Conservation (phyloP, 2,113 vertebrate species). For the Scartelaos histophorus region DNA sequence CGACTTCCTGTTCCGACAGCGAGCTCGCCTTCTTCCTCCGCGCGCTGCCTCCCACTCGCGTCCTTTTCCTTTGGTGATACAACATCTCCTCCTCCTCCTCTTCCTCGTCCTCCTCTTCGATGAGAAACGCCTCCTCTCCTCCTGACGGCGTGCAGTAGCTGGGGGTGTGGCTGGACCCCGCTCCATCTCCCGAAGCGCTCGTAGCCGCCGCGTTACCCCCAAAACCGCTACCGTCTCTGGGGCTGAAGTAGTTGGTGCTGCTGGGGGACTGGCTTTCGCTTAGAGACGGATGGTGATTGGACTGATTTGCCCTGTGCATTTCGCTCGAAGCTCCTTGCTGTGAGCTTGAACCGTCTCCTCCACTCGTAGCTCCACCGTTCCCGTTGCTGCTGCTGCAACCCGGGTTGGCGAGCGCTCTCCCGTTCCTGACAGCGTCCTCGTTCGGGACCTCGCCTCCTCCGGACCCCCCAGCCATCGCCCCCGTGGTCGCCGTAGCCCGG, state of each 20-base stretch:
- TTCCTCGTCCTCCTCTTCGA: conserved; percentile 71
- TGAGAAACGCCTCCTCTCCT: conserved; percentile 73
- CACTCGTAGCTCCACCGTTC: conserved; percentile 55
- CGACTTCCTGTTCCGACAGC: conserved; percentile 79
- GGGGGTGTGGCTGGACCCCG: conserved; percentile 67
- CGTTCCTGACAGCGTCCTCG: not conserved
- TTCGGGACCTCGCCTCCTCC: conserved; percentile 40
- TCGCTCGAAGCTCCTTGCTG: conserved; percentile 48
- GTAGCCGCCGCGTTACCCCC: conserved; percentile 51
- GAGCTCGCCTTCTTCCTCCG: conserved; percentile 70
- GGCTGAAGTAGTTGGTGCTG: conserved; percentile 92
- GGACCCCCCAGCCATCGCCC: not conserved
- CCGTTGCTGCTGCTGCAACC: conserved; percentile 59
- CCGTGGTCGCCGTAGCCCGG: conserved; percentile 20
- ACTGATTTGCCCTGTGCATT: conserved; percentile 41
- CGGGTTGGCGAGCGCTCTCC: conserved; percentile 30
- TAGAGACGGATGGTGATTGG: conserved; percentile 67
- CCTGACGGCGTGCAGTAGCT: conserved; percentile 78
- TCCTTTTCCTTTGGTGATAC: conserved; percentile 70
- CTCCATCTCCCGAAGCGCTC: conserved; percentile 50
- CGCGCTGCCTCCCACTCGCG: conserved; percentile 54
- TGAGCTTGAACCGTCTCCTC: conserved; percentile 3
- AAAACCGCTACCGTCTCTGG: conserved; percentile 74
- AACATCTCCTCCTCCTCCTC: conserved; percentile 68
- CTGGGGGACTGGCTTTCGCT: conserved; percentile 89